These are phyloP conservation scores for Calcarius lapponicus DNA, from an alignment of 2,797 vertebrate species.

Conservation along the genomic window DNA sequence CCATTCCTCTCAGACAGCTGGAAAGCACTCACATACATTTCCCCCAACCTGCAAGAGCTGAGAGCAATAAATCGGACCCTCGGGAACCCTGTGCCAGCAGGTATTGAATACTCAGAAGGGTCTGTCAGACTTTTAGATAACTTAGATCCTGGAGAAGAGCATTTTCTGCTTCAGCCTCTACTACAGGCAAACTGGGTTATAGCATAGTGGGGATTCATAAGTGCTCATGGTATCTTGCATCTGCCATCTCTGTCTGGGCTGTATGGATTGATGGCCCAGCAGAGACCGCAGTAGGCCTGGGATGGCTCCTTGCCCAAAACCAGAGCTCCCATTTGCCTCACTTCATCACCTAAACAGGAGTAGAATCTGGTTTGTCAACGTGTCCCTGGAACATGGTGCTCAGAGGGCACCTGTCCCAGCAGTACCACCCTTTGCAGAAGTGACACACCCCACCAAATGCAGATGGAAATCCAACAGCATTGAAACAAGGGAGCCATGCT, in stretches of 20 bases:
- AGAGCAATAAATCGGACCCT: conserved; percentile 84
- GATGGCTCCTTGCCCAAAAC: background rate
- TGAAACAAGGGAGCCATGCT: background rate
- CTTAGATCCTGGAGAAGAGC: background rate
- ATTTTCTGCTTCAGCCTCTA: background rate
- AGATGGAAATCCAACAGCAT: background rate
- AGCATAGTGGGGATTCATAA: background rate
- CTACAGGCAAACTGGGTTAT: background rate
- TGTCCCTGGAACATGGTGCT: background rate
- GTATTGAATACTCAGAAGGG: conserved; percentile 63
- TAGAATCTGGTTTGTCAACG: background rate
- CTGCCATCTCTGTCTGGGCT: background rate
- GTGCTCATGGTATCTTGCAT: background rate
- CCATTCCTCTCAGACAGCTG: conserved; percentile 90
- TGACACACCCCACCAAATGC: background rate
- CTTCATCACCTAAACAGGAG: background rate
- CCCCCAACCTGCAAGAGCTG: conserved; percentile 88
- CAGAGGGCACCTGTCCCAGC: background rate
- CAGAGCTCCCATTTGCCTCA: background rate
- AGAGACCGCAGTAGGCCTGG: background rate
- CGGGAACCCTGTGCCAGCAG: conserved; percentile 80
- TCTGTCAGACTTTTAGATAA: background rate
- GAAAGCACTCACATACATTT: conserved; percentile 85
- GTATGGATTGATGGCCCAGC: background rate
- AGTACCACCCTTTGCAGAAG: background rate